phyloP scores from a whole-genome alignment of 1,140 invertebrate genomes.

The Trachymyrmex septentrionalis region DNA sequence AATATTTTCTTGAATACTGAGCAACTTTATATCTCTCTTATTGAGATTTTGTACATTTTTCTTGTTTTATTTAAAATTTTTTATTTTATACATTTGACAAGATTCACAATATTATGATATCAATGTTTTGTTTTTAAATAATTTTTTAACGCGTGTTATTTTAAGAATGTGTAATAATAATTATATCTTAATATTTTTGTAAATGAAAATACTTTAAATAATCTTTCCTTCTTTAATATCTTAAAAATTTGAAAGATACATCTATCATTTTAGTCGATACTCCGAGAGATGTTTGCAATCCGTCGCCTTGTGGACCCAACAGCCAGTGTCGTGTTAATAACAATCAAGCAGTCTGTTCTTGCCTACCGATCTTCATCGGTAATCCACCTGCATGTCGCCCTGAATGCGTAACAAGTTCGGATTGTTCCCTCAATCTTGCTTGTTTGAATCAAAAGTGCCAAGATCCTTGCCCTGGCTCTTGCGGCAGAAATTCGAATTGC shows the following conservation, averaged over 20 bases:
- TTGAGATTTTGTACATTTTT: background rate
- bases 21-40: background rate
- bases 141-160: slow-evolving; percentile 83
- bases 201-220: background rate
- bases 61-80: background rate
- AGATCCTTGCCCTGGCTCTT: slow-evolving; percentile 93
- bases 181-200: slow-evolving; percentile 45
- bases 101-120: background rate
- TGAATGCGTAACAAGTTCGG: slow-evolving; percentile 92
- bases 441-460: slow-evolving; percentile 92
- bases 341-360: slow-evolving; percentile 89
- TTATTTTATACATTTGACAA: background rate
- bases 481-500: slow-evolving; percentile 91
- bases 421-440: slow-evolving; percentile 91
- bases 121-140: slow-evolving; percentile 81
- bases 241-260: slow-evolving; percentile 19
- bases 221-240: background rate
- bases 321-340: slow-evolving; percentile 91
- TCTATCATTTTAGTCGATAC: slow-evolving; percentile 35
- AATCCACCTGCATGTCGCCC: slow-evolving; percentile 91
- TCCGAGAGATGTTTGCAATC: slow-evolving; percentile 89
- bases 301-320: slow-evolving; percentile 93
- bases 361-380: slow-evolving; percentile 91
- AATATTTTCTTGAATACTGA: slow-evolving; percentile 25
- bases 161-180: slow-evolving; percentile 80